These are phyloP conservation scores for Lepus europaeus DNA, from an alignment of 2,113 vertebrate species.

Conservation along the genomic window DNA sequence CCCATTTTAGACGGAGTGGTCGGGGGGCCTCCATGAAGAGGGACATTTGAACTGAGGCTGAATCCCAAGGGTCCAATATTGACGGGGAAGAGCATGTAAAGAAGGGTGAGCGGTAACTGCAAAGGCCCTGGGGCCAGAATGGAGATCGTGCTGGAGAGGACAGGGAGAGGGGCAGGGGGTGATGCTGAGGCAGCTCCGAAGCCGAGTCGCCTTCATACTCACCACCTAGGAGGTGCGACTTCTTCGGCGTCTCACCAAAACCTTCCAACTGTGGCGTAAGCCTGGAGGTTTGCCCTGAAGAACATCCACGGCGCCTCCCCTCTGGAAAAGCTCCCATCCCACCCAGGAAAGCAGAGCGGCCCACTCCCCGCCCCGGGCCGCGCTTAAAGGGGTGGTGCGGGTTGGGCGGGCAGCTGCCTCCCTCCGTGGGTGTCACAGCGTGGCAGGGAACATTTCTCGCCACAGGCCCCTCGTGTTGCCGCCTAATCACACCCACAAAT, in stretches of 20 bases:
- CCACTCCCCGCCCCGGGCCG: not conserved
- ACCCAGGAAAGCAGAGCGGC: not conserved
- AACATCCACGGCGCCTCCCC: not conserved
- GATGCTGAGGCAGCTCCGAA: not conserved
- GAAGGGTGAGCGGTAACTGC: not conserved
- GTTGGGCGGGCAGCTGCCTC: not conserved
- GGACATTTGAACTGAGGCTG: not conserved
- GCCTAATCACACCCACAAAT: constrained; percentile 77
- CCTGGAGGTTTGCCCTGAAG: not conserved
- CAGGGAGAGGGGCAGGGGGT: not conserved
- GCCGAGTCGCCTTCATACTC: not conserved
- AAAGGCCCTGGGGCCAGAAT: not conserved
- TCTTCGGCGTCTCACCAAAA: not conserved
- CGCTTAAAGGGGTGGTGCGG: not conserved
- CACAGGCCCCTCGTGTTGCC: constrained; percentile 48
- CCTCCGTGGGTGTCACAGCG: constrained; percentile 41
- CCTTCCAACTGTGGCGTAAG: not conserved
- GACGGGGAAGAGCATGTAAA: not conserved
- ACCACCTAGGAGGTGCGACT: not conserved
- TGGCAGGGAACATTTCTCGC: constrained; percentile 68
- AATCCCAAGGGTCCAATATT: not conserved
- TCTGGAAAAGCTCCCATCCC: not conserved
- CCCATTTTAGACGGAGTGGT: not conserved
- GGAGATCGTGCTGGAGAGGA: not conserved
- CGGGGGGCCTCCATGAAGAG: not conserved